Percentiles rank a stretch among this genome's conserved stretches.
Conservation (phyloP, 2,888 invertebrate genomes). For the Anticlea derivata region DNA sequence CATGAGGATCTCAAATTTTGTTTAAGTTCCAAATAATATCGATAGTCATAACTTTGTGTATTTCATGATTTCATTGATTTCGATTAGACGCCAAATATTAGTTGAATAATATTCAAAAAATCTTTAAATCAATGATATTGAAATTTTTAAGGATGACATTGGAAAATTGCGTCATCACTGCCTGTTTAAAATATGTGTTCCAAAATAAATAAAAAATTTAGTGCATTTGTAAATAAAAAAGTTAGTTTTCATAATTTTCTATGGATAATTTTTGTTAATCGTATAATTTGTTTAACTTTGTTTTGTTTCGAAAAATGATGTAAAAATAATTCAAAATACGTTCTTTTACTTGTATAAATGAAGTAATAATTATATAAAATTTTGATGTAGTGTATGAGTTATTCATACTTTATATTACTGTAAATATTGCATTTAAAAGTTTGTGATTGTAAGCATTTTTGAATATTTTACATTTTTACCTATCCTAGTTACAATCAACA, state of each 20-base stretch:
- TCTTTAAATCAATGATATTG: conserved; percentile 23
- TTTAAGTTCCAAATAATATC: conserved; percentile 78
- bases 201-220: conserved; percentile 44
- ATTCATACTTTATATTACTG: conserved; percentile 46
- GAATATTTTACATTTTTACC: conserved; percentile 45
- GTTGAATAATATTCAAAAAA: conserved; percentile 62
- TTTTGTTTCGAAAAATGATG: conserved; percentile 60
- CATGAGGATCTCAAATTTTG: conserved; percentile 75
- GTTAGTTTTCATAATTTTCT: conserved; percentile 37
- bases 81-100: conserved; percentile 79
- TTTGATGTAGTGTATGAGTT: conserved; percentile 49
- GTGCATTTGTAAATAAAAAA: conserved; percentile 53
- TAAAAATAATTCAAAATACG: conserved; percentile 45
- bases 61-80: conserved; percentile 57
- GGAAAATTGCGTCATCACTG: conserved; percentile 33
- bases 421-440: conserved; percentile 80
- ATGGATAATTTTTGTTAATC: conserved; percentile 57
- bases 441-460: conserved; percentile 69
- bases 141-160: conserved; percentile 23
- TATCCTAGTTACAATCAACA: conserved; percentile 63
- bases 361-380: conserved; percentile 32
- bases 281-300: conserved; percentile 50
- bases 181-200: conserved; percentile 44
- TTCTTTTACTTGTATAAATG: conserved; percentile 55
- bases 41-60: conserved; percentile 73